Percentiles rank a stretch among this genome's conserved stretches.
Conservation (phyloP, 2,113 vertebrate species). For the Bufo gargarizans region DNA sequence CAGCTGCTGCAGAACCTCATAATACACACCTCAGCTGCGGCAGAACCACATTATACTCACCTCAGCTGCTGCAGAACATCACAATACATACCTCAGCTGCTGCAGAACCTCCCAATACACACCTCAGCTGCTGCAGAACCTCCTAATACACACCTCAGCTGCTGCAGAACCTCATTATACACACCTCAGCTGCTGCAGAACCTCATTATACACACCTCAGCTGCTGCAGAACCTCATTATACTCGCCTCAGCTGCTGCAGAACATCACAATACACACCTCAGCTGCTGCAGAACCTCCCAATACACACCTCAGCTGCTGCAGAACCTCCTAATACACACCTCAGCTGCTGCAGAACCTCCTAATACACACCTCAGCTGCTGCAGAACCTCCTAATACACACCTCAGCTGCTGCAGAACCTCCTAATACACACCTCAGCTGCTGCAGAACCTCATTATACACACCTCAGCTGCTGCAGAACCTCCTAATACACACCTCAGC, state of each 20-base stretch:
- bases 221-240: background rate
- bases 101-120: background rate
- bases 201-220: background rate
- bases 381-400: background rate
- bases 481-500: background rate
- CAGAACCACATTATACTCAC: background rate
- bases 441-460: background rate
- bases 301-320: background rate
- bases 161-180: background rate
- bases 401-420: background rate
- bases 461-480: background rate
- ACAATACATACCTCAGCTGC: background rate
- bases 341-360: background rate
- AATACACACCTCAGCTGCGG: background rate
- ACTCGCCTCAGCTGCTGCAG: background rate
- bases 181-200: background rate
- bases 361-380: background rate
- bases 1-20: background rate
- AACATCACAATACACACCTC: background rate
- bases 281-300: background rate
- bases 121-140: too few relatives aligned
- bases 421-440: background rate
- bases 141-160: background rate
- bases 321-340: background rate
- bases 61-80: background rate